Base-by-base conservation (phyloP, 2,797 vertebrate species). In the Sternarchorhynchus goeldii region DNA sequence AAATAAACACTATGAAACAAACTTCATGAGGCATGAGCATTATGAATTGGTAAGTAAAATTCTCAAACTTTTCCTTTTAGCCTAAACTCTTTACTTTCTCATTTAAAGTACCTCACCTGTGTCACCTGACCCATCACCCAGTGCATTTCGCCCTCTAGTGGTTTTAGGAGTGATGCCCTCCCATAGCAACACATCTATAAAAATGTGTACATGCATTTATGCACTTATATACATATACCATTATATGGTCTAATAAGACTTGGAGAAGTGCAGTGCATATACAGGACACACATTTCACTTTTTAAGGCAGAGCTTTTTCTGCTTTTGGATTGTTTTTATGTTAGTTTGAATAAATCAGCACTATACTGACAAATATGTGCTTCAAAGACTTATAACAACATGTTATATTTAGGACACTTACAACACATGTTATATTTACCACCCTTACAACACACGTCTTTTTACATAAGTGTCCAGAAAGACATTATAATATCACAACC, bases 401-500 rank as follows among this genome's bases (percentile, higher is more conserved):
- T 1, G 25, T 25, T 25, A 25, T 32, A 63, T 81, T 65, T 72
- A 65, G 58, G 41, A 12, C 14, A 10, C 36, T 76, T 76, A 72
- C 29, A 76, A 59, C 53, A 53, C 57, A 50, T 66, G n/a, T 17
- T 16, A 53, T 32, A 63, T 81, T 58, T 72, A 65, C 58, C 50
- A 12, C 14, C 17, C 36, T 76, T 76, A 72, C 29, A 76, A 66
- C 53, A 53, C 57, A 50, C 59, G 14, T 17, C 16, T 55, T 60
- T 8, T 31, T 63, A 16, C 58, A 57, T 7, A 17, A 1, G 12
- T 20, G 25, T 1, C 16, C 8, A 73, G 4, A 72, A 53, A 39
- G 32, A 75, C 12, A 50, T 50, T 12, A 12, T 89, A 70, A 88
- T 87, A 86, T 90, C 88, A 88, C 90, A 84, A 17, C 85, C 89